Evolutionary conservation across 2,113 vertebrate genomes (phyloP).

Genomic region (Carlito syrichta): DNA sequence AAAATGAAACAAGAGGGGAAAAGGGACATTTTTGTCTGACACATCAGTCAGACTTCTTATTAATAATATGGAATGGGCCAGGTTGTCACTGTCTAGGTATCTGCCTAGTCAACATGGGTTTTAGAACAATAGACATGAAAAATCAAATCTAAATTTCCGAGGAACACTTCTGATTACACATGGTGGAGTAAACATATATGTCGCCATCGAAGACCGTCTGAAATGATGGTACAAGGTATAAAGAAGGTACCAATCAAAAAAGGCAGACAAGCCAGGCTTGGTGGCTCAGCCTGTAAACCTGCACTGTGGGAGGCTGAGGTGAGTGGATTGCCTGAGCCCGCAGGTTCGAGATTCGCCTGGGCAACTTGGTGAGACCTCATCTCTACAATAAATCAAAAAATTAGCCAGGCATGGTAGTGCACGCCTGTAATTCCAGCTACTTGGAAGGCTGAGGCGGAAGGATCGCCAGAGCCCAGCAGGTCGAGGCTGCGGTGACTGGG

Average conservation of each 20-base stretch:
- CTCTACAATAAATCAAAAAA: too few relatives aligned
- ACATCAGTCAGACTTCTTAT: background rate
- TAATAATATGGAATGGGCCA: background rate
- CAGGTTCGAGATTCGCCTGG: too few relatives aligned
- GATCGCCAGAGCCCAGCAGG: too few relatives aligned
- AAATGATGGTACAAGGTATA: background rate
- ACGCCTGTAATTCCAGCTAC: too few relatives aligned
- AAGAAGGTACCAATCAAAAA: background rate
- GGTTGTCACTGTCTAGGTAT: background rate
- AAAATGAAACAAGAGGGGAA: background rate
- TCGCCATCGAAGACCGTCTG: background rate
- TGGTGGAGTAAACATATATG: background rate
- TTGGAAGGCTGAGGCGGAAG: too few relatives aligned
- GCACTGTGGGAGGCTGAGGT: too few relatives aligned
- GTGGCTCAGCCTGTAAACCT: too few relatives aligned
- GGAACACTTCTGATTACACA: background rate
- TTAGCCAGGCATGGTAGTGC: too few relatives aligned
- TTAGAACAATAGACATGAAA: background rate
- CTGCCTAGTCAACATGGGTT: background rate
- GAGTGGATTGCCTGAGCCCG: too few relatives aligned
- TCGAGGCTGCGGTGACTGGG: too few relatives aligned
- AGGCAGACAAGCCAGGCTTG: too few relatives aligned
- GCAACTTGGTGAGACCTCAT: too few relatives aligned
- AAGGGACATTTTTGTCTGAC: background rate
- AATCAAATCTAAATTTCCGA: constrained; percentile 1